A percentile compares a stretch with the other conserved stretches of the same genome.
These are phyloP conservation scores for Geotrupes spiniger DNA, from an alignment of 2,888 invertebrate species.

Conservation along the genomic window DNA sequence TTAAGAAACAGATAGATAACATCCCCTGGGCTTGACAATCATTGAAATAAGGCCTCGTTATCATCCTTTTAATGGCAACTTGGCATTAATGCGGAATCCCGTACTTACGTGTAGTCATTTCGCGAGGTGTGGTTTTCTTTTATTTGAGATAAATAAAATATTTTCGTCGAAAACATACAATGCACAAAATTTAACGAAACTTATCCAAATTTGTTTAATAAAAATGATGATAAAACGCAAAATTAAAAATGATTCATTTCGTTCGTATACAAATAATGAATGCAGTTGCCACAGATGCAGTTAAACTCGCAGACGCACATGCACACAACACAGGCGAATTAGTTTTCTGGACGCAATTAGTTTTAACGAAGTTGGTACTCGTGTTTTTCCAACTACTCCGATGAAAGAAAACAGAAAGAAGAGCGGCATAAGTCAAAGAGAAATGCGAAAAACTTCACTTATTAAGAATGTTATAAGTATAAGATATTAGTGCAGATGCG, in stretches of 20 bases:
- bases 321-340: constrained; percentile 9
- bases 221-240: no score
- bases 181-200: no score
- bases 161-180: no score
- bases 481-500: constrained; percentile 40
- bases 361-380: constrained; percentile 42
- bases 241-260: no score
- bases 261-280: no score
- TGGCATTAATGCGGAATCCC: constrained; percentile 34
- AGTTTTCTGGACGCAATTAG: constrained; percentile 35
- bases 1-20: constrained; percentile 36
- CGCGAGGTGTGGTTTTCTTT: no score
- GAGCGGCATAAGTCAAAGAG: constrained; percentile 33
- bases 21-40: constrained; percentile 49
- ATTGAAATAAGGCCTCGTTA: constrained; percentile 49
- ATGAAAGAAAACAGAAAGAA: constrained; percentile 36
- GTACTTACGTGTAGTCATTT: constrained; percentile 8
- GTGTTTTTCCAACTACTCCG: constrained; percentile 37
- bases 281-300: no score
- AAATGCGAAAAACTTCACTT: constrained; percentile 48
- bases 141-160: no score
- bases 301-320: no score
- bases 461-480: constrained; percentile 46
- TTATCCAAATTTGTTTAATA: no score
- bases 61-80: constrained; percentile 44